These are phyloP conservation scores for Lepilemur septentrionalis DNA, from an alignment of 2,797 vertebrate genomes.

Conservation along the genomic window DNA sequence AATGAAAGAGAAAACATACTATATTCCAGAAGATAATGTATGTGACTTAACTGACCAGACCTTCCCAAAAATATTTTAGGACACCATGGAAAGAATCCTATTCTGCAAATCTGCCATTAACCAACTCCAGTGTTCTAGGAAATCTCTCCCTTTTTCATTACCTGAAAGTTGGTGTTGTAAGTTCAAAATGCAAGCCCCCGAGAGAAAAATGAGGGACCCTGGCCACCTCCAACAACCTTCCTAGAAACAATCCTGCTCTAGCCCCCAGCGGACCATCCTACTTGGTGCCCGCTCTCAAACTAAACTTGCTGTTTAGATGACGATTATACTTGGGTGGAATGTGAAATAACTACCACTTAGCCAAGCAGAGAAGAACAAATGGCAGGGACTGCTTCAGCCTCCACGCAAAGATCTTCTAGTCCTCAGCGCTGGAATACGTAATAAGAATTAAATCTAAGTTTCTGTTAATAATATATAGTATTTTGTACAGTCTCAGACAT, in stretches of 20 bases:
- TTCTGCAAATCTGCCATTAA: not conserved
- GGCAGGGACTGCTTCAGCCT: not conserved
- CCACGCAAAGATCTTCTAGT: not conserved
- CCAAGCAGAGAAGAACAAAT: not conserved
- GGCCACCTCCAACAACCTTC: not conserved
- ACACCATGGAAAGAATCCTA: not conserved
- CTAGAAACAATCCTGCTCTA: not conserved
- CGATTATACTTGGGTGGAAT: not conserved
- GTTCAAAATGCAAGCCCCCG: not conserved
- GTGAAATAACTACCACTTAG: not conserved
- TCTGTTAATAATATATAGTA: not conserved
- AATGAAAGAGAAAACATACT: not conserved
- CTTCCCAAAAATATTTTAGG: conserved; percentile 12
- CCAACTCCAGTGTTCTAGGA: not conserved
- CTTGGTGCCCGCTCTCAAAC: not conserved
- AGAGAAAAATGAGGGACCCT: not conserved
- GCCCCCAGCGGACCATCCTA: not conserved
- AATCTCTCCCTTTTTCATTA: conserved; percentile 6
- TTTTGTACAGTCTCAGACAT: not conserved
- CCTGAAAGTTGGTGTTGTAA: not conserved
- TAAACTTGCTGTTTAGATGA: not conserved
- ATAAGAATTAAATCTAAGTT: not conserved
- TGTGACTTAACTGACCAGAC: not conserved
- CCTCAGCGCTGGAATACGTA: not conserved
- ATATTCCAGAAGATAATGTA: conserved; percentile 15